Evolutionary conservation across 2,888 invertebrate genomes (phyloP).

Genomic region (Acleris laterana): DNA sequence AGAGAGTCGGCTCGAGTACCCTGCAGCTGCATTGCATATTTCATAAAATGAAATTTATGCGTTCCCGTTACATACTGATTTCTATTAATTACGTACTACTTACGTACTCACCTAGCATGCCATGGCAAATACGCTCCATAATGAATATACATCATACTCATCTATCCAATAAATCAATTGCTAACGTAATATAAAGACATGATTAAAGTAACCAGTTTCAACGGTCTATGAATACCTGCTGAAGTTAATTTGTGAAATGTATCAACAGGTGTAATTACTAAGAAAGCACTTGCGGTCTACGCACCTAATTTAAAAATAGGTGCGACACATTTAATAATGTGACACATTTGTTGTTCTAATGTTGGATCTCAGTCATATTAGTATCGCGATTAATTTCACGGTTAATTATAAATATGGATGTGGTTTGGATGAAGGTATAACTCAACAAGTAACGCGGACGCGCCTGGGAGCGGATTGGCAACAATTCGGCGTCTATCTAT

Average conservation of each 20-base stretch:
- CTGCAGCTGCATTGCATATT: constrained; percentile 63
- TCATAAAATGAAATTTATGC: constrained; percentile 48
- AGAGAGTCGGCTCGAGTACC: constrained; percentile 53
- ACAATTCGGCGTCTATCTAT: constrained; percentile 55
- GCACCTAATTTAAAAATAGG: constrained; percentile 14
- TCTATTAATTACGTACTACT: constrained; percentile 26
- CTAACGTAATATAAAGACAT: neutral
- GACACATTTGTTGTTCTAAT: constrained; percentile 33
- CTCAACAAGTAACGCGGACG: constrained; percentile 42
- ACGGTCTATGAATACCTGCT: neutral
- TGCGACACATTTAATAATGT: constrained; percentile 25
- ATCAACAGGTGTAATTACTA: constrained; percentile 25
- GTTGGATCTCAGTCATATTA: constrained; percentile 15
- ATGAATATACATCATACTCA: no score
- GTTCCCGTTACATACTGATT: constrained; percentile 26
- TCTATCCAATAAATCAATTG: no score
- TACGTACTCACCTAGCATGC: constrained; percentile 5
- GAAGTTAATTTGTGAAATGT: constrained; percentile 4
- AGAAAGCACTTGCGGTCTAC: constrained; percentile 18
- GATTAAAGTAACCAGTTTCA: neutral
- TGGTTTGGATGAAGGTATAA: constrained; percentile 20
- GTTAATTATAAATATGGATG: constrained; percentile 11
- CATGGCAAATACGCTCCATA: no score
- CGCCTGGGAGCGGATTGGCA: constrained; percentile 53
- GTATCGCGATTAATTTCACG: constrained; percentile 15